Percentiles rank a stretch among this genome's conserved stretches.
phyloP scores from a whole-genome alignment of 2,113 vertebrate species.

The Sarotherodon lohbergeri region DNA sequence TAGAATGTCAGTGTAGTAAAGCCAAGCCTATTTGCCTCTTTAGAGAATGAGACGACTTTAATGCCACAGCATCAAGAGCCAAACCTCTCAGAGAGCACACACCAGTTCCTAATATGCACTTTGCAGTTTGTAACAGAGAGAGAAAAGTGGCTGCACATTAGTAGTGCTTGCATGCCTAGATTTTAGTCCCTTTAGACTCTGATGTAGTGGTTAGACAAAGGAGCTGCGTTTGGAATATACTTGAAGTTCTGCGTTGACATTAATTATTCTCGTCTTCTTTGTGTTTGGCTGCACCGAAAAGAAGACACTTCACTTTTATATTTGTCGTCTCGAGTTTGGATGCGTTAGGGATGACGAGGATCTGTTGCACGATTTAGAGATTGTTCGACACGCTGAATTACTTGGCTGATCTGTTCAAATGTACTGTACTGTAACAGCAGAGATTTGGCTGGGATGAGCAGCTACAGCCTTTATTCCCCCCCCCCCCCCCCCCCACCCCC shows the following conservation, averaged over 20 bases:
- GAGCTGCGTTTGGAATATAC: conserved; percentile 67
- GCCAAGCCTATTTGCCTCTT: conserved; percentile 39
- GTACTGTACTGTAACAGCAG: conserved; percentile 23
- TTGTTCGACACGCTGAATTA: conserved; percentile 33
- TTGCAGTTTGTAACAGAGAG: conserved; percentile 35
- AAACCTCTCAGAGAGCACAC: conserved; percentile 41
- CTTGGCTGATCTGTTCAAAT: not conserved
- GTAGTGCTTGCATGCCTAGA: conserved; percentile 64
- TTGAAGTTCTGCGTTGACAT: conserved; percentile 71
- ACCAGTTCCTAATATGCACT: conserved; percentile 52
- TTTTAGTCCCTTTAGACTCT: conserved; percentile 32
- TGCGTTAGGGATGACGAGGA: not conserved
- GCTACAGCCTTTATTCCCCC: conserved; percentile 32
- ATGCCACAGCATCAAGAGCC: conserved; percentile 22
- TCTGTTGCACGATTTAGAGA: not conserved
- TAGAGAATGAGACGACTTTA: conserved; percentile 34
- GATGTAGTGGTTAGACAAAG: conserved; percentile 29
- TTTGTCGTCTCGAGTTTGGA: conserved; percentile 10
- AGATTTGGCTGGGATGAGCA: conserved; percentile 31
- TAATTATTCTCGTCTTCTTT: conserved; percentile 32
- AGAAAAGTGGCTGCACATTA: conserved; percentile 33
- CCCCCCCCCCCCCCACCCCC: too few relatives aligned
- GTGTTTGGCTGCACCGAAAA: conserved; percentile 22
- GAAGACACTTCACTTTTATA: conserved; percentile 5
- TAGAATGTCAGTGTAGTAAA: conserved; percentile 42